These are phyloP conservation scores for Syngnathus scovelli DNA, from an alignment of 2,113 vertebrate species.

Conservation along the genomic window DNA sequence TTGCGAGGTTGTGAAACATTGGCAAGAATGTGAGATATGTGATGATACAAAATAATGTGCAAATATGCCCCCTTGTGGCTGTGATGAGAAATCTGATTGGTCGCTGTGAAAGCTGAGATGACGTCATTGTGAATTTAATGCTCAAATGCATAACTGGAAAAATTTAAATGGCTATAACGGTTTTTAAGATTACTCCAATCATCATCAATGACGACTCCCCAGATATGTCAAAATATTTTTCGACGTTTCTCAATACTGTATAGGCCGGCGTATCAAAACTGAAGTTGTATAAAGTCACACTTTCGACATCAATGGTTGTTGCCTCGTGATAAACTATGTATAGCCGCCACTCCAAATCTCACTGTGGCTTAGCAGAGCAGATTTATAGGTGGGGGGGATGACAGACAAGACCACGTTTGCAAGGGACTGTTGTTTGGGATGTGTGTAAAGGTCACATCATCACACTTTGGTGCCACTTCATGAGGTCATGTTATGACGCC, in stretches of 20 bases:
- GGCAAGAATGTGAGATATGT: not conserved
- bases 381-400: slow-evolving; percentile 28
- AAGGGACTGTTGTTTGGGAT: slow-evolving; percentile 3
- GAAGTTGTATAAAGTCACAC: not conserved
- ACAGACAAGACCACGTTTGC: slow-evolving; percentile 9
- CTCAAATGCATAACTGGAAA: not conserved
- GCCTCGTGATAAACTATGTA: slow-evolving; percentile 52
- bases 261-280: not conserved
- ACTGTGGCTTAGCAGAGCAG: slow-evolving; percentile 30
- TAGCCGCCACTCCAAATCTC: slow-evolving; percentile 40
- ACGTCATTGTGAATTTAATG: not conserved
- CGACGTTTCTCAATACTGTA: not conserved
- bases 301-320: slow-evolving; percentile 21
- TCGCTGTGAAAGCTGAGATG: not conserved
- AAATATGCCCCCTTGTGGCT: not conserved
- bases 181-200: not conserved
- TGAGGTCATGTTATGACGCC: not conserved
- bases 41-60: not conserved
- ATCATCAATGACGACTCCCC: not conserved
- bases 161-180: not conserved
- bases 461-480: not conserved
- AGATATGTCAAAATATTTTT: not conserved
- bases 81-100: not conserved
- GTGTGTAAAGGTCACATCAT: slow-evolving; percentile 1
- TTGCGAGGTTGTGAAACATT: not conserved